Evolutionary conservation across 2,888 invertebrate species (phyloP), one percentile per base, ranked within the genome.

Genomic region (Leucophenga maculata): DNA sequence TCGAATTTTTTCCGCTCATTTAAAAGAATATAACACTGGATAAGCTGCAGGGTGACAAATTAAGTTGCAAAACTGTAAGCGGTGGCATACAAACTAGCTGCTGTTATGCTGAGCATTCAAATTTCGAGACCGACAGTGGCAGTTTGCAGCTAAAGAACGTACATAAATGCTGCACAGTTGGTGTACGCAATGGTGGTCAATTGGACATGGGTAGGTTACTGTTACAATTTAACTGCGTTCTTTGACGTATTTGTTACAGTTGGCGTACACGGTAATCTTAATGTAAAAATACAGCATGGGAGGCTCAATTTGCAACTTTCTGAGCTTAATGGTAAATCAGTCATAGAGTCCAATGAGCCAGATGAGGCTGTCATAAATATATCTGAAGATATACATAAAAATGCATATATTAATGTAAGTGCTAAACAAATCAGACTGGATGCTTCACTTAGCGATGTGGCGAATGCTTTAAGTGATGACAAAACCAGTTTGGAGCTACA

Each of bases 211-310:
- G 88, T 88, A 72, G 75, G 83, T 78, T 48, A 9, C 13, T 0
- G 52, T 44, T 4, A 67, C 16, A 50, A 31, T 39, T 6, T 44
- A 22, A 16, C 20, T 59, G 9, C 11, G 11, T 13, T 48, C 6
- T 32, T 8, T 39, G 18, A 32, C 31, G 18, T 18, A 48, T 39
- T 55, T 67, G 13, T 70, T 73, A 3, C 55, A 88, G 88, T 82
- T 80, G 88, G 88, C 1, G 85, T 88, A 3, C 85, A 88, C 74
- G 88, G 88, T 0, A 88, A 85, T 66, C 73, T 88, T 1, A 80
- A 82, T 31, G 80, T 88, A 9, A 73, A 76, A 9, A 75, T 82
- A 31, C 88, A 87, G 31, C 85, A 84, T 1, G 88, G 86, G 31
- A 80, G 77, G 20, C 71, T 89, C 31, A 82, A 84, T 62, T 69